These are phyloP conservation scores for Megaceryle maxima DNA, from an alignment of 2,113 vertebrate genomes.

Conservation along the genomic window DNA sequence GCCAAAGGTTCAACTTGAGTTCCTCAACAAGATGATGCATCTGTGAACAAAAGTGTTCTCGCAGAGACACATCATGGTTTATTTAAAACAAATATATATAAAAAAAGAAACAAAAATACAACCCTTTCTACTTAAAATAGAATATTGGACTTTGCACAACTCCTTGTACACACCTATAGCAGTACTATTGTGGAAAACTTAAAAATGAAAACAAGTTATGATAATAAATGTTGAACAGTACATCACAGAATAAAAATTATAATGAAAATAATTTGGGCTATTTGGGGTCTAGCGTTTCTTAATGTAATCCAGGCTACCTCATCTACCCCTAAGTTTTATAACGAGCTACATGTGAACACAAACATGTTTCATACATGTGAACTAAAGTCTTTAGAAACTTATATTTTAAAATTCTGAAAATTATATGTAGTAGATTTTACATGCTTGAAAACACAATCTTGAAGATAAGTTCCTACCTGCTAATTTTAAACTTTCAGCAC, in stretches of 20 bases:
- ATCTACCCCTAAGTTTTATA: neutral
- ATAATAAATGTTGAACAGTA: neutral
- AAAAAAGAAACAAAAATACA: neutral
- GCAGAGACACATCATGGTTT: neutral
- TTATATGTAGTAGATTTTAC: neutral
- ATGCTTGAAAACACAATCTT: neutral
- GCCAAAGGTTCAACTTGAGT: neutral
- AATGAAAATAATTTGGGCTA: neutral
- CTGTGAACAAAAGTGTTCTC: neutral
- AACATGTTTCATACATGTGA: neutral
- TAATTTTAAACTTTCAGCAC: neutral
- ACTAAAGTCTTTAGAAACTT: neutral
- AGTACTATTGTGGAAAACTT: neutral
- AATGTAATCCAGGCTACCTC: fast-evolving
- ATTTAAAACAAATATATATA: neutral
- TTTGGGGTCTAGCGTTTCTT: neutral
- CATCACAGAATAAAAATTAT: neutral
- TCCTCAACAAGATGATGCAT: neutral
- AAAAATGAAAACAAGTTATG: neutral
- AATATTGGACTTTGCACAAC: neutral
- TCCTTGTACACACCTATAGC: neutral
- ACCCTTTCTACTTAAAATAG: neutral
- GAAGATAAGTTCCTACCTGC: neutral
- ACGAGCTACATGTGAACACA: neutral
- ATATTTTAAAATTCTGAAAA: neutral